These are phyloP conservation scores for Sanderia malayensis DNA, from an alignment of 30 jellyfish, hydroid and myxozoan species.

Conservation along the genomic window DNA sequence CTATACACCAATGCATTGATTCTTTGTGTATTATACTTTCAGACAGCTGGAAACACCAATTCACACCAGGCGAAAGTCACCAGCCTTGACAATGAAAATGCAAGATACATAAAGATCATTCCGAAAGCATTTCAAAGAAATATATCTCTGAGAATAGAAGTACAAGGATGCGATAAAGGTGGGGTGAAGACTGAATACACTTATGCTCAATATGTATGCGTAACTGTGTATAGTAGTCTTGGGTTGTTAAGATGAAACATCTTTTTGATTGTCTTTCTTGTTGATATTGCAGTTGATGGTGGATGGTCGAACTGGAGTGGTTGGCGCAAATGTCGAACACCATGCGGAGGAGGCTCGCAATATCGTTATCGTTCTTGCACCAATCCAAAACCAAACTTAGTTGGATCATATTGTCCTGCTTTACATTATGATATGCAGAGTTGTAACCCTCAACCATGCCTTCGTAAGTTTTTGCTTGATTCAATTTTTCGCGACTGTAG, in stretches of 20 bases:
- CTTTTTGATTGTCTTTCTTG: no score
- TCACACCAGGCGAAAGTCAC: neutral
- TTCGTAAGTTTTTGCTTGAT: slow-evolving; percentile 52
- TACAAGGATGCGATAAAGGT: slow-evolving; percentile 54
- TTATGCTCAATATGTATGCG: no score
- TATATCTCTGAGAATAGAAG: slow-evolving; percentile 32
- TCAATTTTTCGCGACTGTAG: neutral
- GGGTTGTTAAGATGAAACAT: no score
- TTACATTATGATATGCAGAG: neutral
- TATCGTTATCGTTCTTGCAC: slow-evolving; percentile 38
- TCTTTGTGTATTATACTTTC: no score
- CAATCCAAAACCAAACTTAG: slow-evolving; percentile 32
- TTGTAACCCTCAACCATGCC: slow-evolving; percentile 46
- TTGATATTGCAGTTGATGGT: slow-evolving; percentile 58
- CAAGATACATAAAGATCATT: slow-evolving; percentile 35
- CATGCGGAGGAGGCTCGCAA: slow-evolving; percentile 40
- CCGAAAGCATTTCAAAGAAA: slow-evolving; percentile 1
- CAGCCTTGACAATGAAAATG: neutral
- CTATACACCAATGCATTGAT: no score
- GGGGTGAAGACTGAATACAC: no score
- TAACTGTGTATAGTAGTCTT: no score
- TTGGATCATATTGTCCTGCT: slow-evolving; percentile 32
- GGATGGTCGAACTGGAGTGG: slow-evolving; percentile 51
- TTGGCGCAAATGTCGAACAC: slow-evolving; percentile 43
- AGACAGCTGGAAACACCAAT: slow-evolving; percentile 19